phyloP scores from a whole-genome alignment of 92 coral and sea anemone genomes.

The Actinernus sp. region DNA sequence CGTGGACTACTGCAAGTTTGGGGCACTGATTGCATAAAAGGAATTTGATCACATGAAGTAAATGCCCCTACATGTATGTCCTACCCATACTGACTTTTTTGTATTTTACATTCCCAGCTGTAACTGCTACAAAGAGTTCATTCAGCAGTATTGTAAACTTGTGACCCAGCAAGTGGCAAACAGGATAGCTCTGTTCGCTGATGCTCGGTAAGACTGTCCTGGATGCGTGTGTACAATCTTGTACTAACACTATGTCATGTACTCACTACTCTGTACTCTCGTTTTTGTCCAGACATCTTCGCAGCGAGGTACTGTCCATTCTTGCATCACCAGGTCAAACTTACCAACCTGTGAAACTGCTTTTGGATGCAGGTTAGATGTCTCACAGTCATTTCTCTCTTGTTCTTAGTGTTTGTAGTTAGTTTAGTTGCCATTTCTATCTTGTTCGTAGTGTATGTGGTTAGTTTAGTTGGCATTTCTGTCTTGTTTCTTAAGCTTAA shows the following conservation, averaged over 20 bases:
- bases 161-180: conserved; percentile 67
- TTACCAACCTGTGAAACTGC: conserved; percentile 33
- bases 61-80: no score
- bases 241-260: no score
- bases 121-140: conserved; percentile 61
- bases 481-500: conserved; percentile 4
- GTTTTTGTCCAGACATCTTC: conserved; percentile 19
- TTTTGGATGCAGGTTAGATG: conserved; percentile 48
- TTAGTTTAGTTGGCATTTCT: neutral
- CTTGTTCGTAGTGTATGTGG: neutral
- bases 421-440: no score
- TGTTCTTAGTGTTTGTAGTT: neutral
- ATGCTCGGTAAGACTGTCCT: conserved; percentile 56
- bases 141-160: conserved; percentile 67
- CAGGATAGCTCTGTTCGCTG: conserved; percentile 38
- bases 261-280: no score
- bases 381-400: neutral
- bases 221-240: no score
- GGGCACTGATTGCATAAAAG: no score
- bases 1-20: no score
- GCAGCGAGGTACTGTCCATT: conserved; percentile 22
- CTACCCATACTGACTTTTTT: no score
- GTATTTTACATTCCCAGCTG: conserved; percentile 17
- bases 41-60: no score
- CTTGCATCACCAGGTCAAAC: conserved; percentile 14